Conservation (phyloP, 2,888 invertebrate species). For the Dicycla oo region DNA sequence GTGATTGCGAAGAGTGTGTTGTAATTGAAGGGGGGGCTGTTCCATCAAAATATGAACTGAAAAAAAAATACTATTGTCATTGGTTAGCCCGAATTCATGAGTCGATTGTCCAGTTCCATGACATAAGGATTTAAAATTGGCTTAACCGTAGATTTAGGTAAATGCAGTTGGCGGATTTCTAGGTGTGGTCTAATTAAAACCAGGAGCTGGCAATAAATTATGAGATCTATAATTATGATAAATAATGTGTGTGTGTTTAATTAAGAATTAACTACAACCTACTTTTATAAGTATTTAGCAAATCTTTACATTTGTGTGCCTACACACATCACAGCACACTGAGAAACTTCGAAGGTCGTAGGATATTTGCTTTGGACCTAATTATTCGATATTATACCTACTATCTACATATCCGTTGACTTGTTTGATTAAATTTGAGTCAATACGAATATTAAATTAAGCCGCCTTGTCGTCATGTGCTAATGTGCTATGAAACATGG, state of each 20-base stretch:
- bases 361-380: conserved; percentile 25
- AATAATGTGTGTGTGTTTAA: neutral
- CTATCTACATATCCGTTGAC: neutral
- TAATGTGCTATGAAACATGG: no score
- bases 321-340: conserved; percentile 22
- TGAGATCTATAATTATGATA: neutral
- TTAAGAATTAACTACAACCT: conserved; percentile 31
- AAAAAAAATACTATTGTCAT: neutral
- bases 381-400: conserved; percentile 6
- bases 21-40: no score
- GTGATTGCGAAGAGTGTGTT: no score
- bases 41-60: no score
- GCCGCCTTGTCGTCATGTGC: no score
- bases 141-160: neutral
- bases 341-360: conserved; percentile 53
- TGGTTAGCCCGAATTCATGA: neutral
- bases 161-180: neutral
- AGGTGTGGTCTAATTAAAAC: neutral
- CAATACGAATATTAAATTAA: conserved; percentile 13
- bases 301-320: conserved; percentile 49
- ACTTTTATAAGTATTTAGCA: conserved; percentile 37
- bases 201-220: neutral
- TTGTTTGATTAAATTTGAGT: neutral
- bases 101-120: neutral
- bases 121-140: neutral